These are phyloP conservation scores for Rotaria sp. DNA, from an alignment of 2,888 invertebrate species.

Conservation along the genomic window DNA sequence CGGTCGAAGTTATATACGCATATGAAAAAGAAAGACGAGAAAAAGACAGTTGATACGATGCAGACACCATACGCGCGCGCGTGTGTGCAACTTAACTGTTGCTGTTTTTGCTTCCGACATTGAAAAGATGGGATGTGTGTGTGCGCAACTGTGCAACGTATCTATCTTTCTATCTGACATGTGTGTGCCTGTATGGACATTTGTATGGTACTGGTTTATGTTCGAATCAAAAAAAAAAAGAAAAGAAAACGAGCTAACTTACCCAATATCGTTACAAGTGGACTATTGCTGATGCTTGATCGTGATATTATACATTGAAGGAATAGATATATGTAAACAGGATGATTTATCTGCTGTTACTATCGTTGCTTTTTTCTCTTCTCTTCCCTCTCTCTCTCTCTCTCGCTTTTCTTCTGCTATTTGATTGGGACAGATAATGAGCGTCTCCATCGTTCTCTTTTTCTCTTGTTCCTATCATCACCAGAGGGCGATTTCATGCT, in stretches of 20 bases:
- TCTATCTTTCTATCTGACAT: slow-evolving; percentile 22
- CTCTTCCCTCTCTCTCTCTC: neutral
- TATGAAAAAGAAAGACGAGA: slow-evolving; percentile 17
- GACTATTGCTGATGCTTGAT: neutral
- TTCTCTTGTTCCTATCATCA: neutral
- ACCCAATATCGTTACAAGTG: slow-evolving; percentile 20
- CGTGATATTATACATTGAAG: neutral
- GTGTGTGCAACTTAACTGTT: slow-evolving; percentile 17
- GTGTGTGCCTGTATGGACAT: slow-evolving; percentile 13
- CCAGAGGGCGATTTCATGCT: slow-evolving; percentile 8
- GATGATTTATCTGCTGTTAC: slow-evolving; percentile 1
- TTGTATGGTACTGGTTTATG: slow-evolving; percentile 7
- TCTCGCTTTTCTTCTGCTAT: neutral
- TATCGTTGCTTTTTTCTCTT: neutral
- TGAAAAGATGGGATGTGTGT: slow-evolving; percentile 22
- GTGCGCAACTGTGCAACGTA: slow-evolving; percentile 11
- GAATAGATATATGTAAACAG: slow-evolving; percentile 19
- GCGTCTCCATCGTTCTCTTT: neutral
- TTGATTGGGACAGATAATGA: slow-evolving; percentile 14
- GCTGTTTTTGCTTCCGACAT: slow-evolving; percentile 24
- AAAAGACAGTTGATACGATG: slow-evolving; percentile 22
- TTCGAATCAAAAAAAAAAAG: neutral
- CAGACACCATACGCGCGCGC: slow-evolving; percentile 22
- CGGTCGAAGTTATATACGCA: neutral
- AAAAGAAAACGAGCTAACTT: neutral